Conservation (phyloP, 2,113 vertebrate genomes). For the Alouatta palliata region DNA sequence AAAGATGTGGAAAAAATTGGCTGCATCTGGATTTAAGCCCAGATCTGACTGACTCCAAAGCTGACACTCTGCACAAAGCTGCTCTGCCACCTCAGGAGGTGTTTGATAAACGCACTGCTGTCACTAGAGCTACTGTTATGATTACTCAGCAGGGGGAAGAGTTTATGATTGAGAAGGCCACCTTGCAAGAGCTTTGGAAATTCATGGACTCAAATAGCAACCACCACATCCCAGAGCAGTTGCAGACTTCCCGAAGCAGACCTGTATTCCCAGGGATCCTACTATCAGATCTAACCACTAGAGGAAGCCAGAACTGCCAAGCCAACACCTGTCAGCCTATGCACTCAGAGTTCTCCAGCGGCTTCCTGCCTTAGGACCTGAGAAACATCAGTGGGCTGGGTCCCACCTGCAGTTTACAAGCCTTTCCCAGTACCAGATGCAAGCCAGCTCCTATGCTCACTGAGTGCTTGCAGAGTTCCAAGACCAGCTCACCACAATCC, state of each 20-base stretch:
- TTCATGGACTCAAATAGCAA: background rate
- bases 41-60: constrained; percentile 17
- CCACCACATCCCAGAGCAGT: background rate
- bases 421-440: background rate
- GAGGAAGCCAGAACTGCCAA: background rate
- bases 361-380: background rate
- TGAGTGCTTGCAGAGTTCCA: background rate
- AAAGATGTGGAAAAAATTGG: constrained; percentile 19
- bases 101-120: background rate
- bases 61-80: background rate
- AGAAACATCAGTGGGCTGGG: background rate
- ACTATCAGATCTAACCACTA: background rate
- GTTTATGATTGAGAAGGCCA: background rate
- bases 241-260: background rate
- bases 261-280: background rate
- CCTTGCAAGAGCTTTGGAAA: background rate
- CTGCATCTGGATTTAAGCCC: background rate
- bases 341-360: background rate
- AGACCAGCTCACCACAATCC: background rate
- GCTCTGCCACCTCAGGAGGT: background rate
- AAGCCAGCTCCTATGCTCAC: background rate
- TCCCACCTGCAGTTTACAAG: background rate
- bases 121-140: background rate
- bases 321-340: background rate
- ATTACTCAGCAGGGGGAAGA: background rate